Percentiles rank a stretch among this genome's conserved stretches.
phyloP scores from a whole-genome alignment of 2,797 vertebrate genomes.

The Tachyglossus aculeatus region DNA sequence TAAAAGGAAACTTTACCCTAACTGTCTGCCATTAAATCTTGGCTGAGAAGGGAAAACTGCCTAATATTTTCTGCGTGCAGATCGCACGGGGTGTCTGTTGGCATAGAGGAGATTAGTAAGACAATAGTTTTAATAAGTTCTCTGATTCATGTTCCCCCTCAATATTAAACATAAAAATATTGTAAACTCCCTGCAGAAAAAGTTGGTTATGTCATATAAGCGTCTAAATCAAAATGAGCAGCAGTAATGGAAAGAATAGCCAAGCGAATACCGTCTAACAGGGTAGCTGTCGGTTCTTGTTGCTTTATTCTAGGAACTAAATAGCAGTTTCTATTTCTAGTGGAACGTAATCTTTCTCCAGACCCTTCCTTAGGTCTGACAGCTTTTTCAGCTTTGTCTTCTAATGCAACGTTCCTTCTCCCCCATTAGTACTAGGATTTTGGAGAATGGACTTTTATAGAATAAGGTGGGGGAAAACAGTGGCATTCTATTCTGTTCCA shows the following conservation, averaged over 20 bases:
- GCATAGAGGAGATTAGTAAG: too few relatives aligned
- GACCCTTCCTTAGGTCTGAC: slow-evolving; percentile 37
- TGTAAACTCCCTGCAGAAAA: slow-evolving; percentile 31
- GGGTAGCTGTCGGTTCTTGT: not conserved
- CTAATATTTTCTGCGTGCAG: too few relatives aligned
- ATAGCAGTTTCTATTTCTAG: slow-evolving; percentile 52
- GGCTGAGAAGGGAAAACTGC: slow-evolving; percentile 15
- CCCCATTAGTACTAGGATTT: not conserved
- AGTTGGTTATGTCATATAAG: slow-evolving; percentile 22
- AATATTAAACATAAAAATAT: slow-evolving; percentile 34
- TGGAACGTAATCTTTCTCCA: slow-evolving; percentile 15
- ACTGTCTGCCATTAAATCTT: slow-evolving; percentile 6
- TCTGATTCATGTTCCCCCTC: too few relatives aligned
- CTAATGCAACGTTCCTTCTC: slow-evolving; percentile 21
- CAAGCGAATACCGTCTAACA: slow-evolving; percentile 7
- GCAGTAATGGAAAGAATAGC: slow-evolving; percentile 38
- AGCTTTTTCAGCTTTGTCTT: slow-evolving; percentile 19
- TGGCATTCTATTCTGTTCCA: too few relatives aligned
- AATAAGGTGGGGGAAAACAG: not conserved
- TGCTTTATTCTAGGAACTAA: slow-evolving; percentile 36
- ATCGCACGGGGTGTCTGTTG: too few relatives aligned
- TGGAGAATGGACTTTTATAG: slow-evolving; percentile 11
- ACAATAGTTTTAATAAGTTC: too few relatives aligned
- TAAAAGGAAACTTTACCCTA: slow-evolving; percentile 28
- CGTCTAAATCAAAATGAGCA: slow-evolving; percentile 28